A percentile compares a stretch with the other conserved stretches of the same genome.
These are phyloP conservation scores for Tichodroma muraria DNA, from an alignment of 2,113 vertebrate species.

Conservation along the genomic window DNA sequence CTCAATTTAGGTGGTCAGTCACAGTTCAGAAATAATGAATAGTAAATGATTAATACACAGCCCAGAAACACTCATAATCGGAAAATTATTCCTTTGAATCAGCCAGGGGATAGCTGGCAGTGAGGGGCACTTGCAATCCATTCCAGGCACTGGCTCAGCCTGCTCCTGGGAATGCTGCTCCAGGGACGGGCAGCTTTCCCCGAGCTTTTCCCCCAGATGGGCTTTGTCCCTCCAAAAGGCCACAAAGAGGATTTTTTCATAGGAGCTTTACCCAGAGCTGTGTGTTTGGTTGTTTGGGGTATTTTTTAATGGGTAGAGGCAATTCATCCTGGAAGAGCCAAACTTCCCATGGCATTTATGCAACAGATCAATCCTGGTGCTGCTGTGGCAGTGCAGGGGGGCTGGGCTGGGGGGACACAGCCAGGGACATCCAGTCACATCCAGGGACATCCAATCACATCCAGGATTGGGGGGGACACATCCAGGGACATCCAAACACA, in stretches of 20 bases:
- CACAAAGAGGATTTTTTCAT: not conserved
- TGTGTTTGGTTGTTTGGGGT: not conserved
- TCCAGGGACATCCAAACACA: not conserved
- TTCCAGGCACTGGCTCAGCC: not conserved
- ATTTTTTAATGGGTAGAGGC: accelerated
- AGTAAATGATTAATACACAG: conserved; percentile 11
- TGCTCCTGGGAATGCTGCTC: not conserved
- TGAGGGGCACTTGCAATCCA: not conserved
- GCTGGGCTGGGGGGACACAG: not conserved
- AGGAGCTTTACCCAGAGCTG: not conserved
- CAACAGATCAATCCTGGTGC: accelerated
- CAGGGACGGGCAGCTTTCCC: not conserved
- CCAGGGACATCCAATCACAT: too few relatives aligned
- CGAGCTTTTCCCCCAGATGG: accelerated
- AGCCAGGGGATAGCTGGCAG: not conserved
- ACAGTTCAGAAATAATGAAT: conserved; percentile 43
- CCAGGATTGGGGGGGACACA: not conserved
- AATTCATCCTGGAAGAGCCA: not conserved
- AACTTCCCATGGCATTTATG: not conserved
- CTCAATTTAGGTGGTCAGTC: conserved; percentile 40
- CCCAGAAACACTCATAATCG: not conserved
- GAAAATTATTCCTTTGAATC: not conserved
- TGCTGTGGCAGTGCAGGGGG: too few relatives aligned
- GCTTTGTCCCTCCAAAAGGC: too few relatives aligned
- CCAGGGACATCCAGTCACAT: too few relatives aligned